Evolutionary conservation across 2,797 vertebrate species (phyloP).

Genomic region (Pseudochaenichthys georgianus): DNA sequence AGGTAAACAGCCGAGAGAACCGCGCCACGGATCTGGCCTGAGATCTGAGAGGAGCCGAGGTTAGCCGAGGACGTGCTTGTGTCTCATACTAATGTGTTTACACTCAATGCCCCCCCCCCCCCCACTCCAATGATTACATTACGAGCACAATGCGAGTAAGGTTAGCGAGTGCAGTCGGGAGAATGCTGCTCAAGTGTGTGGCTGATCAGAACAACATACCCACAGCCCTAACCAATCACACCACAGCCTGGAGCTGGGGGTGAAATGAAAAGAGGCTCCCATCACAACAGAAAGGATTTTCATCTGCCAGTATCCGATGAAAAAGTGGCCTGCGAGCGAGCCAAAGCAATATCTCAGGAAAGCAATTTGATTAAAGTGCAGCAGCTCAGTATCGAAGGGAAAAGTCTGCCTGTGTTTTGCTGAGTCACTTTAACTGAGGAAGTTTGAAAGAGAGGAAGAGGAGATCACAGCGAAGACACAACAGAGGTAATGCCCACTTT

Average conservation of each 20-base stretch:
- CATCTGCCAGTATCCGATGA: constrained; percentile 71
- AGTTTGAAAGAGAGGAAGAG: constrained; percentile 50
- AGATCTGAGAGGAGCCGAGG: constrained; percentile 74
- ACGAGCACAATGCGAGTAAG: constrained; percentile 83
- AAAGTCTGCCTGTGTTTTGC: constrained; percentile 58
- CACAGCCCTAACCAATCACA: constrained; percentile 57
- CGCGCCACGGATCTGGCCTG: constrained; percentile 74
- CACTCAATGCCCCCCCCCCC: constrained; percentile 82
- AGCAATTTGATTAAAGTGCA: constrained; percentile 67
- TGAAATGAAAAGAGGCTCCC: constrained; percentile 72
- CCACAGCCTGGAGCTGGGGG: constrained; percentile 45
- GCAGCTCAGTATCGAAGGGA: constrained; percentile 43
- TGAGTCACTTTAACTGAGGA: constrained; percentile 69
- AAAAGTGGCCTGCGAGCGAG: constrained; percentile 65
- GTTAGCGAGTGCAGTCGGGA: constrained; percentile 81
- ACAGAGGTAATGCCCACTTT: constrained; percentile 12
- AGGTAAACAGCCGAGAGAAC: constrained; percentile 80
- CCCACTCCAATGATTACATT: constrained; percentile 85
- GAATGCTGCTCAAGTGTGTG: constrained; percentile 52
- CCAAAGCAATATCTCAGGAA: constrained; percentile 73
- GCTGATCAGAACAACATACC: constrained; percentile 70
- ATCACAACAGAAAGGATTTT: constrained; percentile 66
- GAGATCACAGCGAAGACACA: constrained; percentile 41
- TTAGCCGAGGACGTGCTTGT: constrained; percentile 82
- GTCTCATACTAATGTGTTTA: constrained; percentile 87